A percentile compares a stretch with the other conserved stretches of the same genome.
phyloP scores from a whole-genome alignment of 2,888 invertebrate genomes.

The Eretmocerus hayati region DNA sequence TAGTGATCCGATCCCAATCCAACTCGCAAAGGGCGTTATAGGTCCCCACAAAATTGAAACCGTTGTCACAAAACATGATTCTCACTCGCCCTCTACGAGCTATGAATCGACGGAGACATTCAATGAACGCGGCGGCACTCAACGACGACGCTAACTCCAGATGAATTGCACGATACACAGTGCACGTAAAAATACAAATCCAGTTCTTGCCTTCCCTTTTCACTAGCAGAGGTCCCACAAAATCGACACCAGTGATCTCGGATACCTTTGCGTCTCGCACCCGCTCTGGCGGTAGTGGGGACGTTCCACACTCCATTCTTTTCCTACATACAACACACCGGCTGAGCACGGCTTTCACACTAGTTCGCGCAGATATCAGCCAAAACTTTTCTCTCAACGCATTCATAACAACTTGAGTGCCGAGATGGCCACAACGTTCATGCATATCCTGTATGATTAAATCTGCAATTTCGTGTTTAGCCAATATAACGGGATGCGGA shows the following conservation, averaged over 20 bases:
- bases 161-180: slow-evolving; percentile 38
- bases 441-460: slow-evolving; percentile 24
- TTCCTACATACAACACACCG: slow-evolving; percentile 22
- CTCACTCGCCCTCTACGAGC: too few species aligned
- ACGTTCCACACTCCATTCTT: slow-evolving; percentile 19
- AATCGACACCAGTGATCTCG: slow-evolving; percentile 31
- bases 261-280: slow-evolving; percentile 20
- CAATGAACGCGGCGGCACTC: too few species aligned
- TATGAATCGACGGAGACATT: too few species aligned
- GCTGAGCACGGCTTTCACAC: slow-evolving; percentile 12
- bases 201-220: slow-evolving; percentile 29
- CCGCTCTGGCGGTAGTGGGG: slow-evolving; percentile 32
- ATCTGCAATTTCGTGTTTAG: slow-evolving; percentile 25
- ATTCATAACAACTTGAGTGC: slow-evolving; percentile 21
- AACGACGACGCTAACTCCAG: slow-evolving; percentile 36
- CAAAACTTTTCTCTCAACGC: slow-evolving; percentile 24
- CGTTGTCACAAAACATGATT: slow-evolving; percentile 8
- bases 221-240: slow-evolving; percentile 37
- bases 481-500: slow-evolving; percentile 29
- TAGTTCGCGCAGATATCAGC: slow-evolving; percentile 19
- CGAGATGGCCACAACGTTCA: slow-evolving; percentile 22
- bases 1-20: slow-evolving; percentile 33
- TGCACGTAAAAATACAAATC: slow-evolving; percentile 39
- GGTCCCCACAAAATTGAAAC: too few species aligned
- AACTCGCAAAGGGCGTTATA: too few species aligned